phyloP scores from a whole-genome alignment of 2,888 invertebrate species.

The Eilema caniola region DNA sequence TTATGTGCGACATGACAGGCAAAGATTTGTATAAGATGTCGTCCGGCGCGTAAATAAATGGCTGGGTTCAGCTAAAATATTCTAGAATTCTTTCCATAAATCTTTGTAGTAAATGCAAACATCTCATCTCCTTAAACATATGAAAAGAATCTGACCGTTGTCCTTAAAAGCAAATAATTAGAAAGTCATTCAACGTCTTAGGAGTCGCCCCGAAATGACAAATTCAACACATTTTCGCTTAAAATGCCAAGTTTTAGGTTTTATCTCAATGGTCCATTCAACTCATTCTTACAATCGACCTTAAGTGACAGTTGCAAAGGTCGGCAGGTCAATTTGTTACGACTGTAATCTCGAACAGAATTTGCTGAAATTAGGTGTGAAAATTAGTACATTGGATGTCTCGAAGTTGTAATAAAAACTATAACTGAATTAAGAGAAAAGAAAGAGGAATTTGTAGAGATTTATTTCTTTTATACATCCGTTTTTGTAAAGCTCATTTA shows the following conservation, averaged over 20 bases:
- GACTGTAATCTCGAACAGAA: constrained; percentile 43
- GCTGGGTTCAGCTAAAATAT: background rate
- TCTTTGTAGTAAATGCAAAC: background rate
- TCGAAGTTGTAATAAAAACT: constrained; percentile 34
- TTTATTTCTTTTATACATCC: background rate
- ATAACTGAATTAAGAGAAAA: constrained; percentile 8
- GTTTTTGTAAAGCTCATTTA: too few species aligned
- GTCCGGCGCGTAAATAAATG: constrained; percentile 5
- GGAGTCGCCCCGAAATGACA: constrained; percentile 33
- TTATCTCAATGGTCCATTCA: constrained; percentile 43
- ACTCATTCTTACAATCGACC: constrained; percentile 46
- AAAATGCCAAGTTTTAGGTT: constrained; percentile 35
- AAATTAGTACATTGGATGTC: constrained; percentile 41
- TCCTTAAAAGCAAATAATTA: constrained; percentile 10
- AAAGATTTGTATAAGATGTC: background rate
- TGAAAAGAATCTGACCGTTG: background rate
- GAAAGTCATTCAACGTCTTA: constrained; percentile 17
- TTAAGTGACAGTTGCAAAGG: constrained; percentile 35
- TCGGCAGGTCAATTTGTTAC: constrained; percentile 44
- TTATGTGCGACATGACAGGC: background rate
- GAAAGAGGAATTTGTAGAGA: background rate
- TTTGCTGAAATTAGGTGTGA: constrained; percentile 46
- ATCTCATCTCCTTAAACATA: background rate
- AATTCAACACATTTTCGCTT: constrained; percentile 33
- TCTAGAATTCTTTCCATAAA: background rate